A percentile compares a stretch with the other conserved stretches of the same genome.
These are phyloP conservation scores for Dissostichus mawsoni DNA, from an alignment of 2,113 vertebrate species.

Conservation along the genomic window DNA sequence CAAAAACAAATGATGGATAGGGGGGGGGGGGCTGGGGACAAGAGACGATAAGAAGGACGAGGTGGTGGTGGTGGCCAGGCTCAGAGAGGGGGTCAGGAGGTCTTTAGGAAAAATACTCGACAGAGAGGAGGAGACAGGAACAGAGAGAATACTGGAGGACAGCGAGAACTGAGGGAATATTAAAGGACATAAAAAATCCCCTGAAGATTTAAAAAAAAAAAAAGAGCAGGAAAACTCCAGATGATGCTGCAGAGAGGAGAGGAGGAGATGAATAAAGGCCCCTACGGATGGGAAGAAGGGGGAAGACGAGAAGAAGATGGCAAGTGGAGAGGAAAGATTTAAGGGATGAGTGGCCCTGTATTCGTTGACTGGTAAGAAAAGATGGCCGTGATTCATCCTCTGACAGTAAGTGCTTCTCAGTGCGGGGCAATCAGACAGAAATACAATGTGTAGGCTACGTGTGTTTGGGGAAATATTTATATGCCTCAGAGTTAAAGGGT, in stretches of 20 bases:
- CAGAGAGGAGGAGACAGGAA: constrained; percentile 36
- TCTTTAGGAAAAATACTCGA: constrained; percentile 48
- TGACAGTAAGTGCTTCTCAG: constrained; percentile 66
- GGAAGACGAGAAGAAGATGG: constrained; percentile 39
- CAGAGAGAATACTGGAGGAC: constrained; percentile 67
- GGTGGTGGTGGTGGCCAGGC: constrained; percentile 36
- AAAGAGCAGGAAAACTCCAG: constrained; percentile 44
- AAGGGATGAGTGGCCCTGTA: constrained; percentile 58
- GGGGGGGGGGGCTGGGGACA: neutral
- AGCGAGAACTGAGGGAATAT: constrained; percentile 75
- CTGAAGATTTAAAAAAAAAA: constrained; percentile 48
- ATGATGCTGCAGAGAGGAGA: constrained; percentile 67
- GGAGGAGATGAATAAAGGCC: constrained; percentile 59
- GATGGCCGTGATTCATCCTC: constrained; percentile 62
- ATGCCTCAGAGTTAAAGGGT: constrained; percentile 58
- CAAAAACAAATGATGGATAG: constrained; percentile 24
- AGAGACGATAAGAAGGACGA: constrained; percentile 32
- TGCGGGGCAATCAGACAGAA: constrained; percentile 47
- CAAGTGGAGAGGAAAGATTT: constrained; percentile 59
- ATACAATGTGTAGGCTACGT: constrained; percentile 36
- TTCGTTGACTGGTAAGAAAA: constrained; percentile 60
- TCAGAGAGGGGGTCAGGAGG: constrained; percentile 45
- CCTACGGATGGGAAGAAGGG: constrained; percentile 22
- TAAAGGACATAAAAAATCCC: constrained; percentile 62
- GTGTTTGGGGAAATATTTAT: constrained; percentile 62